Percentiles rank a stretch among this genome's conserved stretches.
Conservation (phyloP, 2,888 invertebrate genomes). For the Eledone cirrhosa region DNA sequence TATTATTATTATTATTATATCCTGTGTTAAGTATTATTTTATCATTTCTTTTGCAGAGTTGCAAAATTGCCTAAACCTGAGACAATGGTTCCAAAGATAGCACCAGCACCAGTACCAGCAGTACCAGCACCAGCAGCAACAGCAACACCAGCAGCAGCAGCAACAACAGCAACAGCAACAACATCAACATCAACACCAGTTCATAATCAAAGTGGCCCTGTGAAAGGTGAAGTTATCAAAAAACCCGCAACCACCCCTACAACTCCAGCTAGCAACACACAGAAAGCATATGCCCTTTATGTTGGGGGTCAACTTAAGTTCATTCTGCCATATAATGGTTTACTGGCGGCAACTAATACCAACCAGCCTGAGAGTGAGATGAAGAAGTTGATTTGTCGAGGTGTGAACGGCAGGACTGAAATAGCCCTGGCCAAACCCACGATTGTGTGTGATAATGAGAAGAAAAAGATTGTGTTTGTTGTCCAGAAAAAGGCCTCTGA, state of each 20-base stretch:
- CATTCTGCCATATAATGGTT: constrained; percentile 10
- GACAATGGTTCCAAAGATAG: too few relatives aligned
- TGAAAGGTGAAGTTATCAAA: too few relatives aligned
- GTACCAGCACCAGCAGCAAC: too few relatives aligned
- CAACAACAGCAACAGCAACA: too few relatives aligned
- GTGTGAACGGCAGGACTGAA: constrained; percentile 7
- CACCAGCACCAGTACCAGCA: too few relatives aligned
- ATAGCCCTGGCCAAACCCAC: constrained; percentile 11
- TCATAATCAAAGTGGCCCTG: too few relatives aligned
- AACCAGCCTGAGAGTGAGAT: background rate
- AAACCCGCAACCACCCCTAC: background rate
- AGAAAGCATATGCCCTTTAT: constrained; percentile 24
- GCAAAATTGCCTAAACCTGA: too few relatives aligned
- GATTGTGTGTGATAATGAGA: constrained; percentile 5
- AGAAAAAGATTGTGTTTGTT: constrained; percentile 19
- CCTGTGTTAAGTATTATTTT: too few relatives aligned
- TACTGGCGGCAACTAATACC: background rate
- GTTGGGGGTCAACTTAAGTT: constrained; percentile 15
- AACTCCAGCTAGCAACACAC: background rate
- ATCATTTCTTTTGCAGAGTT: too few relatives aligned
- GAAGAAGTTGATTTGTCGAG: constrained; percentile 25
- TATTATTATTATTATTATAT: too few relatives aligned
- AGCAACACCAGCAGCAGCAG: too few relatives aligned
- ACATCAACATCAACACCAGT: too few relatives aligned
- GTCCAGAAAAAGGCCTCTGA: constrained; percentile 3